Percentiles rank a stretch among this genome's conserved stretches.
Evolutionary conservation across 2,797 vertebrate genomes (phyloP).

Genomic region (Cygnus olor): DNA sequence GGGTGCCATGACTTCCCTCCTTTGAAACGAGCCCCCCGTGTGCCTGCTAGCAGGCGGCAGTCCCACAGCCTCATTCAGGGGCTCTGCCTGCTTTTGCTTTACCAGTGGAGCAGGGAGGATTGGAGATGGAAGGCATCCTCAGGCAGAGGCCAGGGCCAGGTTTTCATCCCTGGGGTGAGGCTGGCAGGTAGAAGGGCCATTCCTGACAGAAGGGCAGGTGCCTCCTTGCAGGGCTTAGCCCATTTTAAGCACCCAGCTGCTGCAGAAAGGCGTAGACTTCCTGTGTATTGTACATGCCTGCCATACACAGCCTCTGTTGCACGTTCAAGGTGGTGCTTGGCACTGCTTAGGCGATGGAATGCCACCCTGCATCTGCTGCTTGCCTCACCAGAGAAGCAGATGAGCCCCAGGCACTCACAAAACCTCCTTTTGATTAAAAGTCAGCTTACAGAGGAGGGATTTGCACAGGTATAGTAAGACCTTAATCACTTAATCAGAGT

Average conservation of each 20-base stretch:
- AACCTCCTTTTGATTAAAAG: not conserved
- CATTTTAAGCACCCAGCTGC: not conserved
- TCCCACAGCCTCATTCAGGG: not conserved
- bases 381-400: not conserved
- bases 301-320: no score
- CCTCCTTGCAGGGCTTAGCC: not conserved
- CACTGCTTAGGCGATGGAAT: no score
- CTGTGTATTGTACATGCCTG: no score
- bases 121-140: not conserved
- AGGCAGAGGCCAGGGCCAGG: not conserved
- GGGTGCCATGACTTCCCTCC: not conserved
- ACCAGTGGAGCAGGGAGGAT: not conserved
- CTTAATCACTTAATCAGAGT: not conserved
- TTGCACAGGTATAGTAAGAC: not conserved
- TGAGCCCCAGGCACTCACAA: not conserved
- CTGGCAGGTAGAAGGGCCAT: not conserved
- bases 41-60: not conserved
- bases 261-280: no score
- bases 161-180: not conserved
- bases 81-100: not conserved
- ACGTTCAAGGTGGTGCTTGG: no score
- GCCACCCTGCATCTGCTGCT: no score
- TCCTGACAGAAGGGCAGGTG: not conserved
- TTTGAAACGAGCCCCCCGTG: not conserved
- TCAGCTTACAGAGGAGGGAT: not conserved